phyloP scores from a whole-genome alignment of 2,888 invertebrate species.

The Dorcus parallelipipedus region DNA sequence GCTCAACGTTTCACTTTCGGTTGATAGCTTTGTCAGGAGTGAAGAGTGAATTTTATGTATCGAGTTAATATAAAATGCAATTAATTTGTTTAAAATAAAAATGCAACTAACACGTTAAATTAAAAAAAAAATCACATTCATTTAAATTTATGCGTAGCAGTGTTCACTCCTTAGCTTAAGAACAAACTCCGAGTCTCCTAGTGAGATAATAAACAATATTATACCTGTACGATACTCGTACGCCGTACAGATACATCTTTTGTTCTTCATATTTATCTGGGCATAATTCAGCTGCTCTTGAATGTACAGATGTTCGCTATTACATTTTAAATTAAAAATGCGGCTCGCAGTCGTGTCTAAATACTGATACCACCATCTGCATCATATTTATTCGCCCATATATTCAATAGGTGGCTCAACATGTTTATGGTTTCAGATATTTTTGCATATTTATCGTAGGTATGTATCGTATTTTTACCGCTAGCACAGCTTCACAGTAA shows the following conservation, averaged over 20 bases:
- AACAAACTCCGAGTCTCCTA: conserved; percentile 7
- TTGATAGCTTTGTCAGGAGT: too few species aligned
- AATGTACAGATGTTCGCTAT: background rate
- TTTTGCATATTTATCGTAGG: background rate
- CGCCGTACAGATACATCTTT: background rate
- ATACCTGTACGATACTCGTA: conserved; percentile 4
- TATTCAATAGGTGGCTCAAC: background rate
- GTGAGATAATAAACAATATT: conserved; percentile 18
- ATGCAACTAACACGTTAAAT: background rate
- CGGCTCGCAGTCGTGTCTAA: background rate
- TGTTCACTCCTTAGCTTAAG: conserved; percentile 13
- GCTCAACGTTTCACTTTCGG: too few species aligned
- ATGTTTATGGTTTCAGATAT: background rate
- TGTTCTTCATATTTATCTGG: conserved; percentile 3
- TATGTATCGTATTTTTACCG: background rate
- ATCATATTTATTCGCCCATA: background rate
- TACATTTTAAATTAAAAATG: background rate
- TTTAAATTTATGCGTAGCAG: conserved; percentile 21
- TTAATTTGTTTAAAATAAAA: too few species aligned
- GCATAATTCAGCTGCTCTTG: background rate
- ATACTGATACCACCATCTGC: conserved; percentile 1
- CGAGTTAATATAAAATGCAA: too few species aligned
- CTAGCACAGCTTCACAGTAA: too few species aligned
- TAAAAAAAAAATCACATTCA: conserved; percentile 9
- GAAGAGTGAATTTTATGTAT: too few species aligned